Conservation (phyloP, 2,797 vertebrate genomes). For the Gambelia wislizenii region DNA sequence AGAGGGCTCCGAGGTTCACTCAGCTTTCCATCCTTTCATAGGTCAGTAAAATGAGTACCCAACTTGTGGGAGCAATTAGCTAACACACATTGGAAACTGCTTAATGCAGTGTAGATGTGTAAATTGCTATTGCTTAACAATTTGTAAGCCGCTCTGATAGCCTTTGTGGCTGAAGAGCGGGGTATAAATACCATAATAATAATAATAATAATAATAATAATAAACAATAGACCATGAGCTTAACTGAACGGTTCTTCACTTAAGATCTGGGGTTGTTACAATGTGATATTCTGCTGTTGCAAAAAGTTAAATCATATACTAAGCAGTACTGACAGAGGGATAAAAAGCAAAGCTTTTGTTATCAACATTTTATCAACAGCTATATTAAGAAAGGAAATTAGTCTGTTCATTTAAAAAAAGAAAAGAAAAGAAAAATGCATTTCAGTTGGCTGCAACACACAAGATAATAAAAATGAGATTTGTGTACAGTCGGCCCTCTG, state of each 20-base stretch:
- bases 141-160: too few relatives aligned
- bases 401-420: neutral
- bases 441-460: neutral
- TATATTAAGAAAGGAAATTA: constrained; percentile 37
- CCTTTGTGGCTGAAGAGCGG: too few relatives aligned
- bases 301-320: constrained; percentile 54
- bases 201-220: too few relatives aligned
- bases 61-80: too few relatives aligned
- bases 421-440: neutral
- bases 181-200: too few relatives aligned
- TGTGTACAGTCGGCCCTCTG: too few relatives aligned
- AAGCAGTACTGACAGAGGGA: constrained; percentile 46
- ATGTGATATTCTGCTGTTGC: constrained; percentile 42
- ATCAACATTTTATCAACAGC: constrained; percentile 39
- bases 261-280: constrained; percentile 54
- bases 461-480: neutral
- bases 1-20: too few relatives aligned
- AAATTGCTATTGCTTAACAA: too few relatives aligned
- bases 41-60: too few relatives aligned
- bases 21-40: too few relatives aligned
- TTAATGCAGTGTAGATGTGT: too few relatives aligned
- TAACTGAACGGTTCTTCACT: constrained; percentile 54
- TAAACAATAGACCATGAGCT: constrained; percentile 50
- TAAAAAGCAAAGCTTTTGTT: constrained; percentile 58
- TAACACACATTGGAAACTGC: too few relatives aligned